phyloP scores from a whole-genome alignment of 2,888 invertebrate species.

The Pterostichus niger region DNA sequence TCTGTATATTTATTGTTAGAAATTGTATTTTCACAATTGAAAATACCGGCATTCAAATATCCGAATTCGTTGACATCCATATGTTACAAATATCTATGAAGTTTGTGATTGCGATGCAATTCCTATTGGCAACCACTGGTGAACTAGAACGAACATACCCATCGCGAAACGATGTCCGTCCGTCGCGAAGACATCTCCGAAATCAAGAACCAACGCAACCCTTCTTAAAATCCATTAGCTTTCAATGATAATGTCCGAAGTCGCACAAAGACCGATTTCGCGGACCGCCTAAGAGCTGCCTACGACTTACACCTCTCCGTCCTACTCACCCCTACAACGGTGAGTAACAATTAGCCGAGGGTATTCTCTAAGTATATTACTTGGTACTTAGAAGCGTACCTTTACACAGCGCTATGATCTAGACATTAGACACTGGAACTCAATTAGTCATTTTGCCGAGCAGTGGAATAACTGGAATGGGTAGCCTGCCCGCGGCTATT shows the following conservation, averaged over 20 bases:
- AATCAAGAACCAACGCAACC: conserved; percentile 68
- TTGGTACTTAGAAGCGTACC: conserved; percentile 74
- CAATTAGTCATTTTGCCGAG: conserved; percentile 72
- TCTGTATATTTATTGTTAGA: too few relatives aligned
- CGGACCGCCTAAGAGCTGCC: conserved; percentile 76
- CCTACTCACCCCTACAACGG: conserved; percentile 63
- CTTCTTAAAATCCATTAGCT: conserved; percentile 78
- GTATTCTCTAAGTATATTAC: conserved; percentile 77
- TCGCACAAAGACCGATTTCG: conserved; percentile 76
- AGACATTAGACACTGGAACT: conserved; percentile 76
- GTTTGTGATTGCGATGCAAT: background rate
- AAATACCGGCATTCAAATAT: background rate
- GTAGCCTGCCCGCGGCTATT: conserved; percentile 1
- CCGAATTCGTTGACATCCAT: background rate
- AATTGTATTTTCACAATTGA: too few relatives aligned
- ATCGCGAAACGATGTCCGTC: conserved; percentile 60
- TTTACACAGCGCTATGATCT: conserved; percentile 67
- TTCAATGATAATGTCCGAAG: conserved; percentile 78
- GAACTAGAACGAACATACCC: background rate
- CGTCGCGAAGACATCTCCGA: conserved; percentile 45
- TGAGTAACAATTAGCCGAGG: conserved; percentile 77
- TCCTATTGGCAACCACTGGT: conserved; percentile 1
- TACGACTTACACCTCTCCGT: conserved; percentile 8
- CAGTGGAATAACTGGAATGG: background rate
- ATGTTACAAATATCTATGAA: background rate